Evolutionary conservation across 2,888 invertebrate species (phyloP).

Genomic region (Rhamphomyia laevipes): DNA sequence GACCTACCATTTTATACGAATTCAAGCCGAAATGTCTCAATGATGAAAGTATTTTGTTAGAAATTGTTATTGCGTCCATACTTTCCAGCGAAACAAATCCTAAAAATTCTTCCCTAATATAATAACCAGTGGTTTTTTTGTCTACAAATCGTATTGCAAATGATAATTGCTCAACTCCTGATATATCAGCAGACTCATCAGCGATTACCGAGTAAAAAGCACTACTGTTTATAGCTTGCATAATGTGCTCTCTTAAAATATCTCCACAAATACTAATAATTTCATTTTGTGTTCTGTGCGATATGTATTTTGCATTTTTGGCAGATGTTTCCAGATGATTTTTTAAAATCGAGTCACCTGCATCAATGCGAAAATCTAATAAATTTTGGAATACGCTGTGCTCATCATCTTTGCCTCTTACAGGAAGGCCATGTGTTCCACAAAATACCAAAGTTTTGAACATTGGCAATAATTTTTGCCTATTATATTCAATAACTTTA

Average conservation of each 20-base stretch:
- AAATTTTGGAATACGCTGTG: constrained; percentile 16
- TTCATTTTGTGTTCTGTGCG: constrained; percentile 26
- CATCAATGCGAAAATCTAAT: constrained; percentile 16
- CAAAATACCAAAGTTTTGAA: constrained; percentile 18
- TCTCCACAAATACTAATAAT: constrained; percentile 20
- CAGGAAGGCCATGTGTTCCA: constrained; percentile 18
- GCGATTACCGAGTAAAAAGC: constrained; percentile 18
- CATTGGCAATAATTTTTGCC: constrained; percentile 12
- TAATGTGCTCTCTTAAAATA: constrained; percentile 19
- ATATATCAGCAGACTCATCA: constrained; percentile 21
- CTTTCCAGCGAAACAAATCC: constrained; percentile 19
- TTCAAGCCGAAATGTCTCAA: constrained; percentile 13
- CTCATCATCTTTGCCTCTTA: constrained; percentile 17
- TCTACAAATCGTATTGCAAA: constrained; percentile 20
- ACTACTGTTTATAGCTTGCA: constrained; percentile 18
- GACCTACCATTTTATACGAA: constrained; percentile 17
- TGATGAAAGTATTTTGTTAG: constrained; percentile 18
- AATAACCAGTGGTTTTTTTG: constrained; percentile 13
- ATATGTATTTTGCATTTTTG: constrained; percentile 22
- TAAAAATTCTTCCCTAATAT: constrained; percentile 19
- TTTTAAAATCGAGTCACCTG: constrained; percentile 20
- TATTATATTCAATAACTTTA: constrained; percentile 3
- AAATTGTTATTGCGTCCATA: constrained; percentile 18
- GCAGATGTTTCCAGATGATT: constrained; percentile 19
- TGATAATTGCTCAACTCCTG: constrained; percentile 20